phyloP scores from a whole-genome alignment of 2,888 invertebrate species.

The Xanthorhoe designata region DNA sequence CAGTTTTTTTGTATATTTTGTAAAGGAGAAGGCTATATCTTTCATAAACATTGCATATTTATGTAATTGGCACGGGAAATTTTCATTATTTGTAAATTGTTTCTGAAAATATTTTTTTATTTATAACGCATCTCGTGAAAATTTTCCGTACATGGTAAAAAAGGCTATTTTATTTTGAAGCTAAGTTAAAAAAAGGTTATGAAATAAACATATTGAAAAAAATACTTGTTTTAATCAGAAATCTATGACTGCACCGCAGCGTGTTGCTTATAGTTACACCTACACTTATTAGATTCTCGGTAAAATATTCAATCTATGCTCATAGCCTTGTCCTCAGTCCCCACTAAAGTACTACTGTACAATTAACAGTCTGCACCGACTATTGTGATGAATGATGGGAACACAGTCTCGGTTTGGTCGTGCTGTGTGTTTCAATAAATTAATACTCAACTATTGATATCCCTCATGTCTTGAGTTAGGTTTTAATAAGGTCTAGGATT shows the following conservation, averaged over 20 bases:
- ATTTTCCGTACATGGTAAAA: not conserved
- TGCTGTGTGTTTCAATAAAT: not conserved
- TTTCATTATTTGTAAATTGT: not conserved
- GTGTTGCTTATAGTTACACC: not conserved
- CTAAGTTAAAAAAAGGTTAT: conserved; percentile 4
- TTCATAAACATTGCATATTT: not conserved
- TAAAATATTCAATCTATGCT: not conserved
- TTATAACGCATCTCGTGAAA: not conserved
- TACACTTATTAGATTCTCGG: not conserved
- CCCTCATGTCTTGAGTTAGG: too few relatives aligned
- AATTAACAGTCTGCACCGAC: not conserved
- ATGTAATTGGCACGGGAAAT: not conserved
- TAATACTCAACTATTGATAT: too few relatives aligned
- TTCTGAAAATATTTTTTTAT: not conserved
- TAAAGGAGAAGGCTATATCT: not conserved
- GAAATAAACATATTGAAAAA: conserved; percentile 9
- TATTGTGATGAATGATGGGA: not conserved
- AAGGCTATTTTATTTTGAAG: conserved; percentile 3
- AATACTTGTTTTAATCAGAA: conserved; percentile 5
- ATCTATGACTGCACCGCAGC: too few relatives aligned
- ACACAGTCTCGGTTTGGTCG: not conserved
- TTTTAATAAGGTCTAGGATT: too few relatives aligned
- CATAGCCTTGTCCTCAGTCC: not conserved
- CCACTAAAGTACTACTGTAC: not conserved
- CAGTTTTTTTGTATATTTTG: not conserved